Percentiles rank a stretch among this genome's conserved stretches.
phyloP scores from a whole-genome alignment of 2,888 invertebrate species.

The Lochmaea capreae region DNA sequence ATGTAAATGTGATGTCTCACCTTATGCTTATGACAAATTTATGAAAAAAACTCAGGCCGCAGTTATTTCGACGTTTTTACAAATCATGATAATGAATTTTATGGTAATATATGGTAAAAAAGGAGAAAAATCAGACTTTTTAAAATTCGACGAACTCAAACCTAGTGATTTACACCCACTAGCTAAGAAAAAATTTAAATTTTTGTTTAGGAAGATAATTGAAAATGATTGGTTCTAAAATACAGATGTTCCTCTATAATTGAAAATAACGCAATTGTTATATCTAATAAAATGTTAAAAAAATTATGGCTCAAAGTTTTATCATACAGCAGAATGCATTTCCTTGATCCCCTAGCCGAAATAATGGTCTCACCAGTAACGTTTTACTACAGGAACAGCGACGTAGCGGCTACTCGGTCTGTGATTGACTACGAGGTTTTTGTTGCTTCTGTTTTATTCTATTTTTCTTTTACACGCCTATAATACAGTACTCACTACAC shows the following conservation, averaged over 20 bases:
- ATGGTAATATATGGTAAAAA: slow-evolving; percentile 42
- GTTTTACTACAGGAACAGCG: too few species aligned
- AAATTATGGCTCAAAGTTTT: too few species aligned
- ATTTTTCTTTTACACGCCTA: too few species aligned
- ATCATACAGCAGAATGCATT: too few species aligned
- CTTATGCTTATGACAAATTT: slow-evolving; percentile 58
- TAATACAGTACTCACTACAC: too few species aligned
- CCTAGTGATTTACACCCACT: slow-evolving; percentile 6
- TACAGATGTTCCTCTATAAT: neutral
- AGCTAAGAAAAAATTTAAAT: slow-evolving; percentile 9
- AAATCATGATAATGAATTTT: slow-evolving; percentile 61
- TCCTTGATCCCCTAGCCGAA: too few species aligned
- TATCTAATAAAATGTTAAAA: too few species aligned
- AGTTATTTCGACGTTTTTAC: slow-evolving; percentile 60
- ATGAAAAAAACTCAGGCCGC: slow-evolving; percentile 60
- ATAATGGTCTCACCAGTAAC: too few species aligned
- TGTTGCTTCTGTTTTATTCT: too few species aligned
- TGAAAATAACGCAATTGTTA: too few species aligned
- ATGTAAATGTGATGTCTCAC: slow-evolving; percentile 17
- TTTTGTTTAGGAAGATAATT: slow-evolving; percentile 11
- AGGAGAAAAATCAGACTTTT: slow-evolving; percentile 17
- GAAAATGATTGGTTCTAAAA: slow-evolving; percentile 15
- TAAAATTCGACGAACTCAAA: neutral
- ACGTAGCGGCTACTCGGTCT: too few species aligned
- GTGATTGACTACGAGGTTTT: too few species aligned